Evolutionary conservation across 1,140 invertebrate genomes (phyloP).

Genomic region (Cheumatopsyche charites): DNA sequence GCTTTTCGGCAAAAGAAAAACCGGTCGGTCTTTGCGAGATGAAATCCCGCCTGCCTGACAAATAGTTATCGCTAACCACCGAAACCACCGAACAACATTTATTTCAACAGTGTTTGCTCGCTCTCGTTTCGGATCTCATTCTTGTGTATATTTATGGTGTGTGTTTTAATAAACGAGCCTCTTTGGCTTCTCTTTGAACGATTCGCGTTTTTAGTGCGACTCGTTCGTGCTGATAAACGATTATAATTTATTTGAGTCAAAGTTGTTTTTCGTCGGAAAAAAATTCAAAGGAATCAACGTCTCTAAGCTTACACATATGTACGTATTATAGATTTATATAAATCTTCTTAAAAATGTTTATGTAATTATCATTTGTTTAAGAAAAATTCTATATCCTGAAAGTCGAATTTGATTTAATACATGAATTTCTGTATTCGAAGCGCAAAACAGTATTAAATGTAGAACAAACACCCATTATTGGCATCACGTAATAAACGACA

Average conservation of each 20-base stretch:
- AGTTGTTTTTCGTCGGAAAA: background rate
- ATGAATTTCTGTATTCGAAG: too few species aligned
- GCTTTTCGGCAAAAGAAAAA: conserved; percentile 18
- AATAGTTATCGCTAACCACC: conserved; percentile 25
- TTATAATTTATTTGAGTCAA: conserved; percentile 4
- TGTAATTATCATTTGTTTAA: too few species aligned
- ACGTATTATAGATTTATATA: background rate
- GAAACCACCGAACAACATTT: conserved; percentile 18
- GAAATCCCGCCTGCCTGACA: conserved; percentile 17
- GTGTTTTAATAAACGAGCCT: too few species aligned
- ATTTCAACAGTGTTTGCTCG: conserved; percentile 10
- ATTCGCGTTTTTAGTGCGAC: background rate
- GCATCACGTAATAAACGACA: background rate
- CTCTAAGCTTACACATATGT: too few species aligned
- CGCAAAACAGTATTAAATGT: too few species aligned
- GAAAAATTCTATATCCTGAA: too few species aligned
- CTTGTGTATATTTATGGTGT: too few species aligned
- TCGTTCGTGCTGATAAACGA: background rate
- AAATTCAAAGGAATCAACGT: background rate
- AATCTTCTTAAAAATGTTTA: too few species aligned
- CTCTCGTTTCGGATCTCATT: background rate
- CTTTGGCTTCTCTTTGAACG: background rate
- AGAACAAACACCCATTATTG: background rate
- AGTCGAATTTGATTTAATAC: too few species aligned
- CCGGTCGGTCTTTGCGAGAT: background rate